Base-by-base conservation (phyloP, 53 echinoderm and acorn worm genomes). In the Luidia sarsii region DNA sequence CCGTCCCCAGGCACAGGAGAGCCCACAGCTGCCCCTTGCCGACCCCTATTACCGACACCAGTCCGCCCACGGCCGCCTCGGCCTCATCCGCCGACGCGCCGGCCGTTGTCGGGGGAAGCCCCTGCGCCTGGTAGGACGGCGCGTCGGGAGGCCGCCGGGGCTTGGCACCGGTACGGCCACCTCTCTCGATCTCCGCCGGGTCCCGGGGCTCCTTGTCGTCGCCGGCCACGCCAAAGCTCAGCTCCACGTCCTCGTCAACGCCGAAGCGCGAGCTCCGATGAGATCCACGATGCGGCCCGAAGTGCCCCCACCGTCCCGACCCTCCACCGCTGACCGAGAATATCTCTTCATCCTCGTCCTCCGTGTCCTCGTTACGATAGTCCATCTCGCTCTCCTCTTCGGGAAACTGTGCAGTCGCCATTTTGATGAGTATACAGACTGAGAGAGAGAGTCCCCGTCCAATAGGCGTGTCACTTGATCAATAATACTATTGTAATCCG, bases 231-330 rank as follows among this genome's bases (percentile, higher is more conserved):
- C 45, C 29, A 22, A 80, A 13, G 13, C 25, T n/a, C 48, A 80
- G 20, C 35, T 80, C 65, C 21, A 80, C 52, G 25, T 33, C 39
- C 18, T 80, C 67, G 36, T 80, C 66, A 19, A 66, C 66, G 14
- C 81, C 81, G 50, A 80, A 80, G 34, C 37, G 65, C 10, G 81
- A n/a, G n/a, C n/a, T n/a, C n/a, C n/a, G n/a, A n/a, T n/a, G n/a
- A n/a, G n/a, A n/a, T n/a, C n/a, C n/a, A n/a, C n/a, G n/a, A n/a
- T n/a, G n/a, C n/a, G n/a, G n/a, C n/a, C 33, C 22, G 36, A 50
- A 20, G 25, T 15, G 1, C 7, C 34, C 50, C n/a, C n/a, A n/a
- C n/a, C n/a, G n/a, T n/a, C n/a, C n/a, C n/a, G n/a, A n/a, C n/a
- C n/a, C n/a, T n/a, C n/a, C n/a, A n/a, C 65, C 65, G 14, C 65